A percentile compares a stretch with the other conserved stretches of the same genome.
phyloP scores from a whole-genome alignment of 2,113 vertebrate species.

The Sinocyclocheilus anshuiensis region DNA sequence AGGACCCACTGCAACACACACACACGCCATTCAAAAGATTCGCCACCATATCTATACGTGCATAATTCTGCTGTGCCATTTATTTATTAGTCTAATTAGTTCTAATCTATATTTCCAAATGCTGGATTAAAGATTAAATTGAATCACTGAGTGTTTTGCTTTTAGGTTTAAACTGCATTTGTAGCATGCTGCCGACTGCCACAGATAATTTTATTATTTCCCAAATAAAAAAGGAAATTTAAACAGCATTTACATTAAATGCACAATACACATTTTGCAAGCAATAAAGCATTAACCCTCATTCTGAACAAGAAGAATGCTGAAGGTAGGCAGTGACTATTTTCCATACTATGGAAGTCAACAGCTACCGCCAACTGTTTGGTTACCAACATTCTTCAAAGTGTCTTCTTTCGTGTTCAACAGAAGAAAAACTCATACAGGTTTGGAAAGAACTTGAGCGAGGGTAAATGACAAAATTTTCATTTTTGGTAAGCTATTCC shows the following conservation, averaged over 20 bases:
- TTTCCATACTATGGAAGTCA: background rate
- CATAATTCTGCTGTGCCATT: background rate
- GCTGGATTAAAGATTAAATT: background rate
- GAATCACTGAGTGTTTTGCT: background rate
- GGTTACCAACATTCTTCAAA: background rate
- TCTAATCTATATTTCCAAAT: background rate
- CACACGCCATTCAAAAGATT: constrained; percentile 22
- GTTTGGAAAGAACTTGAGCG: background rate
- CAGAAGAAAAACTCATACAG: background rate
- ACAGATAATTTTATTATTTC: background rate
- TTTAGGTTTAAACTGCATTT: background rate
- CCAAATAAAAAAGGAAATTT: too few relatives aligned
- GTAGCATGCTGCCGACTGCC: background rate
- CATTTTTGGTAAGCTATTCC: background rate
- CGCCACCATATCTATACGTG: background rate
- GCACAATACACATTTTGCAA: too few relatives aligned
- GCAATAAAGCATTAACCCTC: too few relatives aligned
- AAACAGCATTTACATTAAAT: too few relatives aligned
- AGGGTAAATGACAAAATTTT: background rate
- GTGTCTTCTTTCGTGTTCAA: background rate
- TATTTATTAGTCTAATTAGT: background rate
- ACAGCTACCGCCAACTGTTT: background rate
- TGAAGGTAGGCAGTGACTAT: background rate
- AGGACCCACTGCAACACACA: constrained; percentile 57
- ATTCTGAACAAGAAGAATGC: too few relatives aligned